Conservation (phyloP, 2,113 vertebrate genomes). For the Eudyptes chrysolophus region DNA sequence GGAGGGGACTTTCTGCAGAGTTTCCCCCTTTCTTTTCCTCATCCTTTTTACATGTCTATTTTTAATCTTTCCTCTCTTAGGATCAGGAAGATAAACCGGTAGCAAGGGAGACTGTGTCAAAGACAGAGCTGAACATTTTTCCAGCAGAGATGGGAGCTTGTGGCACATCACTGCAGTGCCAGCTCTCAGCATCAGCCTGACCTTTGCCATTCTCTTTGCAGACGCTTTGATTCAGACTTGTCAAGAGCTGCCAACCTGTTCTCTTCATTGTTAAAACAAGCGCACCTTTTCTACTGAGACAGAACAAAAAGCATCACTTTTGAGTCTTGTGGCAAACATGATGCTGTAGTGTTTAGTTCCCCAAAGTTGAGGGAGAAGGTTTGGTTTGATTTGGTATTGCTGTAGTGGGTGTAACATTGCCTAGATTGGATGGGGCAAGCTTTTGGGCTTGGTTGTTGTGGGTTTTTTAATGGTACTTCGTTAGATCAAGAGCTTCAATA, state of each 20-base stretch:
- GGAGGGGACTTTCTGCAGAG: slow-evolving; percentile 6
- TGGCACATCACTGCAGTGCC: not conserved
- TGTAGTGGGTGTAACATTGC: not conserved
- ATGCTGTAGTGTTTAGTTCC: not conserved
- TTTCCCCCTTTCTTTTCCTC: not conserved
- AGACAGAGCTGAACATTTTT: not conserved
- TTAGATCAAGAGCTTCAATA: not conserved
- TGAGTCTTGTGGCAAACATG: not conserved
- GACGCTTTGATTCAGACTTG: not conserved
- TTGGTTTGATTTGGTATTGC: not conserved
- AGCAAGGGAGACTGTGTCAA: not conserved
- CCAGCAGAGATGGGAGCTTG: not conserved
- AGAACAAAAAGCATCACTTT: not conserved
- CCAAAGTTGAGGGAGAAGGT: not conserved
- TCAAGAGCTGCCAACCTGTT: not conserved
- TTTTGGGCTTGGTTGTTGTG: not conserved
- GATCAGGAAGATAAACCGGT: not conserved
- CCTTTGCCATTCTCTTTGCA: slow-evolving; percentile 11
- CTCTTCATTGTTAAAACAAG: not conserved
- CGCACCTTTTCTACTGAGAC: not conserved
- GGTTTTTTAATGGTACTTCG: not conserved
- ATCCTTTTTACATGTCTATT: not conserved
- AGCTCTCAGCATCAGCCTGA: not conserved
- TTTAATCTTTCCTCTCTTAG: not conserved
- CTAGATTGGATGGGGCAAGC: not conserved